These are phyloP conservation scores for Cryptocheilus praepositus DNA, from an alignment of 2,888 invertebrate species.

Conservation along the genomic window DNA sequence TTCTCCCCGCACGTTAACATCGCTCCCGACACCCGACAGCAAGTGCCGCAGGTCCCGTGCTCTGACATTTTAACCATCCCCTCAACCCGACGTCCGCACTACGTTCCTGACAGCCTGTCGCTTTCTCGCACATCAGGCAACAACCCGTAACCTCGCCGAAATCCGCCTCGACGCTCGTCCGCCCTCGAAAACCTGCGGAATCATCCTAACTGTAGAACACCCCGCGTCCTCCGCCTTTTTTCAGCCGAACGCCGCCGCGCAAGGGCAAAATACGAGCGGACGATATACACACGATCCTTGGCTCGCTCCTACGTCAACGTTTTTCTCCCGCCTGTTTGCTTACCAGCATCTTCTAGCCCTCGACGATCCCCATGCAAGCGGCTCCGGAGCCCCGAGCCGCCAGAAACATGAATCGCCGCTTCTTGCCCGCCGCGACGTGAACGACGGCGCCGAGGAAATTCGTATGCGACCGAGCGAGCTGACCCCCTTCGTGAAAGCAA, in stretches of 20 bases:
- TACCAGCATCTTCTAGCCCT: conserved; percentile 69
- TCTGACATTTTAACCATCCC: conserved; percentile 45
- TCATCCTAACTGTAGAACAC: conserved; percentile 31
- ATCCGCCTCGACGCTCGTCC: conserved; percentile 34
- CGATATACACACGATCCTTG: conserved; percentile 37
- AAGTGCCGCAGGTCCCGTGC: conserved; percentile 35
- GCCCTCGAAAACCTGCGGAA: conserved; percentile 40
- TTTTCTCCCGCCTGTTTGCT: conserved; percentile 63
- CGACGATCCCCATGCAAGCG: conserved; percentile 59
- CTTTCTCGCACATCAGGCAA: conserved; percentile 44
- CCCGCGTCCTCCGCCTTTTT: too few relatives aligned
- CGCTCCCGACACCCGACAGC: too few relatives aligned
- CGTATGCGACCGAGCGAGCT: conserved; percentile 26
- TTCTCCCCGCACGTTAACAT: too few relatives aligned
- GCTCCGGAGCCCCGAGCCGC: conserved; percentile 33
- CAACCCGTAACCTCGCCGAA: conserved; percentile 45
- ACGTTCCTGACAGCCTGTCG: conserved; percentile 47
- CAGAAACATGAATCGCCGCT: conserved; percentile 41
- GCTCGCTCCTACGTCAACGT: conserved; percentile 38
- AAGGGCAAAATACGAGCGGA: conserved; percentile 6
- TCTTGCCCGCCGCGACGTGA: neutral
- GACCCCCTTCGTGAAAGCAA: conserved; percentile 48
- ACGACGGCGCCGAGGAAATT: conserved; percentile 27
- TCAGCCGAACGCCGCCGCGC: conserved; percentile 13
- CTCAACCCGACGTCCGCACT: conserved; percentile 41